phyloP scores from a whole-genome alignment of 2,888 invertebrate genomes.

The Dinocampus coccinellae region DNA sequence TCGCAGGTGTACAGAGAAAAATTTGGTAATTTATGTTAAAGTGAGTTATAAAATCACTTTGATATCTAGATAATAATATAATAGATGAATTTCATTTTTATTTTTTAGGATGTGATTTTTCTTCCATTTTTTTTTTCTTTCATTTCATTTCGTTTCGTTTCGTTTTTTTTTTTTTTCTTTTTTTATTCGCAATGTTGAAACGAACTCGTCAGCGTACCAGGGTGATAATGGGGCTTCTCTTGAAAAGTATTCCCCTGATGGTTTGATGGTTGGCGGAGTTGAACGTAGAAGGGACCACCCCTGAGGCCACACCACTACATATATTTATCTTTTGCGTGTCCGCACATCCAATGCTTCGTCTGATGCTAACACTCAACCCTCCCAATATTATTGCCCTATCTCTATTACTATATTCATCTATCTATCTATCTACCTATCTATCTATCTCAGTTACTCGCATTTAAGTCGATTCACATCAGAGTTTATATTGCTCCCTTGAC shows the following conservation, averaged over 20 bases:
- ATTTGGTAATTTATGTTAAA: too few species aligned
- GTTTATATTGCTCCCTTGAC: conserved; percentile 7
- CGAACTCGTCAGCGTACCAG: conserved; percentile 34
- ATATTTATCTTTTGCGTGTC: conserved; percentile 49
- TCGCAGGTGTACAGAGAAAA: too few species aligned
- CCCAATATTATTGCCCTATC: background rate
- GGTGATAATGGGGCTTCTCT: conserved; percentile 42
- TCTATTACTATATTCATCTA: background rate
- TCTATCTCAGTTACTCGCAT: background rate
- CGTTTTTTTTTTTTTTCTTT: background rate
- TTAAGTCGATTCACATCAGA: background rate
- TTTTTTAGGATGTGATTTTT: too few species aligned
- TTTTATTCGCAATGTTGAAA: background rate
- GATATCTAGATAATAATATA: too few species aligned
- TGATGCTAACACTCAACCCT: conserved; percentile 13
- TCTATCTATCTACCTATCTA: conserved; percentile 11
- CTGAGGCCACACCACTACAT: conserved; percentile 37
- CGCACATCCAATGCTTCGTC: conserved; percentile 45
- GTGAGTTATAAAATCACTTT: too few species aligned
- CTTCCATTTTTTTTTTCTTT: background rate
- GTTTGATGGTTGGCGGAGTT: conserved; percentile 35
- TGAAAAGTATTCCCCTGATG: conserved; percentile 42
- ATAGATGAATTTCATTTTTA: too few species aligned
- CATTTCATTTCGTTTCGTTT: background rate
- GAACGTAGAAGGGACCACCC: conserved; percentile 39